Base-by-base conservation (phyloP, 1,140 invertebrate species). In the Scaptomyza montana region DNA sequence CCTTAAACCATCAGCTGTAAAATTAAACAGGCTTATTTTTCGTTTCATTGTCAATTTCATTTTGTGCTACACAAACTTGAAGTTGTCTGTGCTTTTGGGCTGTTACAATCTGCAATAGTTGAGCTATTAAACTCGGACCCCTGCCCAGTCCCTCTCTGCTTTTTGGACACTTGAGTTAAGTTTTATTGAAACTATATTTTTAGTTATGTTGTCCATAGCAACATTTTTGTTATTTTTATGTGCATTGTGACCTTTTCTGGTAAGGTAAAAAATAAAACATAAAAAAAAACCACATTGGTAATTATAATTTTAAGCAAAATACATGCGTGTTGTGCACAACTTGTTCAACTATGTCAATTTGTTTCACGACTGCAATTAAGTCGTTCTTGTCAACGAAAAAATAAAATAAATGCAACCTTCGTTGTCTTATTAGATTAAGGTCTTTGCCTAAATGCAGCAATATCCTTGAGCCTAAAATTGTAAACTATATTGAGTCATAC, bases 251-350 rank as follows among this genome's bases (percentile, higher is more conserved):
- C 82, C 82, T 87, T 89, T 87, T 76, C 53, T 73, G 60, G 43
- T 54, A 39, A 75, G 62, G 21, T 2, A 25, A 25, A 4, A 25
- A 16, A 16, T 16, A 16, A 25, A 25, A 2, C 21, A 25, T 25
- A 3, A 25, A 25, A 25, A 25, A 25, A 1, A 25, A 25, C 21
- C 21, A 81, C 33, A 67, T 57, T 81, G 64, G 54, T 66, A 89
- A 89, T 89, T 79, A 87, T 87, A 87, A 89, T 87, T 87, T 79
- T 77, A 87, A 87, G 67, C 75, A 77, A 82, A 79, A 82, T 77
- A 89, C 74, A 73, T 56, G 62, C 60, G 33, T 36, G 57, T 60
- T 79, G 49, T 68, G 47, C 51, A 64, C 73, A 77, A 67, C 74
- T 62, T 47, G 79, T 74, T 39, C 55, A 46, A 74, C 54, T 72